Conservation (phyloP, 2,113 vertebrate genomes). For the Corydoras maculifer region DNA sequence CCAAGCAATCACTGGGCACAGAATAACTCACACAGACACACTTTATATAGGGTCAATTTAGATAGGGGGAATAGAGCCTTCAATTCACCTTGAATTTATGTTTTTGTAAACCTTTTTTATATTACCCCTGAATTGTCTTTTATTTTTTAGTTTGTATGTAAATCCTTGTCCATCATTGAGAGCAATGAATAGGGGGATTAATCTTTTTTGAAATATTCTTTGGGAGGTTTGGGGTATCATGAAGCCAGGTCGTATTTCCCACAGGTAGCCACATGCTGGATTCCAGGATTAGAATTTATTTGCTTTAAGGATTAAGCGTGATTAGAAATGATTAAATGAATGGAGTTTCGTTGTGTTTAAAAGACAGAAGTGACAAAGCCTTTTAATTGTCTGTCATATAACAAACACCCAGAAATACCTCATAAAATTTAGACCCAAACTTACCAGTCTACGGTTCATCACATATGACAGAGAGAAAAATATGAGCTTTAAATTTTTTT, state of each 20-base stretch:
- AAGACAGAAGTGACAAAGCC: slow-evolving; percentile 56
- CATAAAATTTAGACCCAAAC: neutral
- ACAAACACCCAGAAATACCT: slow-evolving; percentile 15
- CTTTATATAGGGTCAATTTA: too few relatives aligned
- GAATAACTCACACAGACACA: too few relatives aligned
- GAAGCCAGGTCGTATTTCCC: slow-evolving; percentile 91
- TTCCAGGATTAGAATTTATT: slow-evolving; percentile 97
- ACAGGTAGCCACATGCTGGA: slow-evolving; percentile 84
- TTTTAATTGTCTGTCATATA: slow-evolving; percentile 77
- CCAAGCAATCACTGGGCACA: too few relatives aligned
- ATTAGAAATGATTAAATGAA: slow-evolving; percentile 88
- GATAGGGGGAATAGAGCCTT: too few relatives aligned
- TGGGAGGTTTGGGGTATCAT: slow-evolving; percentile 66
- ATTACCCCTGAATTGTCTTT: slow-evolving; percentile 60
- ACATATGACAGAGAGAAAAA: neutral
- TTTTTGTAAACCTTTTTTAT: too few relatives aligned
- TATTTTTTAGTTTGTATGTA: slow-evolving; percentile 84
- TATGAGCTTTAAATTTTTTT: too few relatives aligned
- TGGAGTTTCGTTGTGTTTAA: slow-evolving; percentile 66
- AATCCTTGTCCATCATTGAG: slow-evolving; percentile 89
- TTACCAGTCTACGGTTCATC: too few relatives aligned
- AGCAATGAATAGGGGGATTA: slow-evolving; percentile 99
- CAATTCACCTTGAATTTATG: too few relatives aligned
- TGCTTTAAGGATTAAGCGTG: slow-evolving; percentile 86
- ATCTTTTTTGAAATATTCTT: slow-evolving; percentile 95